A percentile compares a stretch with the other conserved stretches of the same genome.
phyloP scores from a whole-genome alignment of 2,888 invertebrate species.

The Coelinius sp. region DNA sequence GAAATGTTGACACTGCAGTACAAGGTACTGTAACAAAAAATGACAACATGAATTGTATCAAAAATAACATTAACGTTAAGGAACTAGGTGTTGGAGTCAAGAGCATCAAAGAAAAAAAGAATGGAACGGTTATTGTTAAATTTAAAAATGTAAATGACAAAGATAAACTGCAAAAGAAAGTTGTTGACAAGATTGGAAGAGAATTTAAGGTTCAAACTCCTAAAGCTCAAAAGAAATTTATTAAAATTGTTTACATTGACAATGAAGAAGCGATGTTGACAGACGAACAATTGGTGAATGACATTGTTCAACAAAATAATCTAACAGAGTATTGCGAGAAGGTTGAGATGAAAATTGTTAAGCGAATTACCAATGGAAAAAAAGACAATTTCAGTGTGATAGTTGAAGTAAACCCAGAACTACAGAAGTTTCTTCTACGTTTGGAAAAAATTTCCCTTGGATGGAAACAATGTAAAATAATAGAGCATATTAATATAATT shows the following conservation, averaged over 20 bases:
- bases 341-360: slow-evolving; percentile 3
- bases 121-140: slow-evolving; percentile 32
- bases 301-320: slow-evolving; percentile 30
- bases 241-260: slow-evolving; percentile 36
- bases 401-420: slow-evolving; percentile 30
- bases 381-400: slow-evolving; percentile 33
- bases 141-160: slow-evolving; percentile 36
- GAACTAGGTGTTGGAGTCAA: slow-evolving; percentile 37
- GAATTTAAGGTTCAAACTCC: slow-evolving; percentile 34
- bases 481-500: slow-evolving; percentile 27
- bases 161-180: slow-evolving; percentile 23
- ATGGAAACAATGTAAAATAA: slow-evolving; percentile 34
- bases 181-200: slow-evolving; percentile 23
- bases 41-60: slow-evolving; percentile 31
- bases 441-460: slow-evolving; percentile 30
- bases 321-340: slow-evolving; percentile 11
- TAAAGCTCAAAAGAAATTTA: slow-evolving; percentile 30
- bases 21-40: slow-evolving; percentile 29
- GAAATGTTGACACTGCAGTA: slow-evolving; percentile 5
- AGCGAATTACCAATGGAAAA: slow-evolving; percentile 22
- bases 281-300: slow-evolving; percentile 28
- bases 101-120: slow-evolving; percentile 34
- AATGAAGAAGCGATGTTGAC: slow-evolving; percentile 22
- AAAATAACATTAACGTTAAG: slow-evolving; percentile 34
- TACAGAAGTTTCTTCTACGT: slow-evolving; percentile 26